Evolutionary conservation across 2,888 invertebrate species (phyloP).

Genomic region (Colletes collaris): DNA sequence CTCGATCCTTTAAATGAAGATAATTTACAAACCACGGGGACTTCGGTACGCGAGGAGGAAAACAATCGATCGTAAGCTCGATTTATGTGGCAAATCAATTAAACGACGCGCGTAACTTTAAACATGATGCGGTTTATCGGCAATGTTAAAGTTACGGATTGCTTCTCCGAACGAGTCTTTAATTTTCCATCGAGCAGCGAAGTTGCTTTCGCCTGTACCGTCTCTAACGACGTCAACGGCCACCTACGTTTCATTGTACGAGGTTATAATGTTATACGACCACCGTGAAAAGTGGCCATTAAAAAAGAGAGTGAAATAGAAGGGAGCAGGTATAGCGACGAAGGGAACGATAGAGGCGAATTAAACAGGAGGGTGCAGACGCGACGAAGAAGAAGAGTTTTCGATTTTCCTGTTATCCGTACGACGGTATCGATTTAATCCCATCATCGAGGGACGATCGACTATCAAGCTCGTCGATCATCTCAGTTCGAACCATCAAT

Average conservation of each 20-base stretch:
- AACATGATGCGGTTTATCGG: not conserved
- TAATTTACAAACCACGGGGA: too few species aligned
- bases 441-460: conserved; percentile 29
- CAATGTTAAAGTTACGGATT: not conserved
- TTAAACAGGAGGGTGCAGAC: conserved; percentile 52
- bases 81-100: too few species aligned
- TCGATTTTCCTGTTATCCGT: conserved; percentile 45
- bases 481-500: conserved; percentile 26
- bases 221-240: conserved; percentile 16
- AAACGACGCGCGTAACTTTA: not conserved
- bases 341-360: conserved; percentile 43
- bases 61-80: too few species aligned
- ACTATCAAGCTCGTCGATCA: conserved; percentile 30
- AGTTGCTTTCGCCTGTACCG: not conserved
- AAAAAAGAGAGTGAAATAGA: conserved; percentile 59
- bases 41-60: too few species aligned
- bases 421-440: conserved; percentile 46
- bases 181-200: conserved; percentile 5
- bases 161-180: not conserved
- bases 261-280: conserved; percentile 69
- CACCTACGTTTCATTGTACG: conserved; percentile 47
- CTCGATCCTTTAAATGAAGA: too few species aligned
- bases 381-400: conserved; percentile 12
- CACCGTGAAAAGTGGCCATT: conserved; percentile 67
- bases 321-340: conserved; percentile 15